These are phyloP conservation scores for Tachina fera DNA, from an alignment of 2,888 invertebrate species.

Conservation along the genomic window DNA sequence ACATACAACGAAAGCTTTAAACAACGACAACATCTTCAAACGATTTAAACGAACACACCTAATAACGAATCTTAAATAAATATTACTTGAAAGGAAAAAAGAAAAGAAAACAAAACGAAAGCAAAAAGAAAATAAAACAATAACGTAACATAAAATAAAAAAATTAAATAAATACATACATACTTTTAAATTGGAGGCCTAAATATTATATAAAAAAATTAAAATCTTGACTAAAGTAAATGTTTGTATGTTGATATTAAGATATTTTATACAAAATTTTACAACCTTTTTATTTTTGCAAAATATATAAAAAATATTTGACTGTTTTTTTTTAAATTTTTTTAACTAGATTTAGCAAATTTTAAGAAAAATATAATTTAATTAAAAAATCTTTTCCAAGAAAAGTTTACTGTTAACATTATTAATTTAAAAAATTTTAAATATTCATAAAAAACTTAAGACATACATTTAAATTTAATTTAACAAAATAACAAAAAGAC, in stretches of 20 bases:
- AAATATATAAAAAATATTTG: neutral
- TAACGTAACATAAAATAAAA: constrained; percentile 53
- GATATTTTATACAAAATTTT: neutral
- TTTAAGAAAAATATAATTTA: constrained; percentile 18
- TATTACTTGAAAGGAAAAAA: constrained; percentile 7
- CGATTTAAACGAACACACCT: constrained; percentile 63
- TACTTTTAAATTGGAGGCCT: neutral
- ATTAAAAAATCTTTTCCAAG: constrained; percentile 69
- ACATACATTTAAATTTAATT: constrained; percentile 41
- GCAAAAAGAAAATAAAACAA: constrained; percentile 43
- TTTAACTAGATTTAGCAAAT: constrained; percentile 30
- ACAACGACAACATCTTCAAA: constrained; percentile 43
- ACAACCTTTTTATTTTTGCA: neutral
- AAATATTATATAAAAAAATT: neutral
- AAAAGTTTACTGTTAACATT: constrained; percentile 64
- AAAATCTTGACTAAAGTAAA: constrained; percentile 5
- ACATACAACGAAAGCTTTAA: constrained; percentile 40
- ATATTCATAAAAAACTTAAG: constrained; percentile 49
- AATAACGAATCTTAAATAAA: constrained; percentile 39
- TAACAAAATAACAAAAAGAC: constrained; percentile 61
- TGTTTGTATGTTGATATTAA: neutral
- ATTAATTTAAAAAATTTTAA: constrained; percentile 27
- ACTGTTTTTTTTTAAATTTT: constrained; percentile 28
- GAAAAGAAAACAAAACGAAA: constrained; percentile 39
- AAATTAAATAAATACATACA: constrained; percentile 4